phyloP scores from a whole-genome alignment of 1,140 invertebrate genomes.

The Pachypeltis micranthus region DNA sequence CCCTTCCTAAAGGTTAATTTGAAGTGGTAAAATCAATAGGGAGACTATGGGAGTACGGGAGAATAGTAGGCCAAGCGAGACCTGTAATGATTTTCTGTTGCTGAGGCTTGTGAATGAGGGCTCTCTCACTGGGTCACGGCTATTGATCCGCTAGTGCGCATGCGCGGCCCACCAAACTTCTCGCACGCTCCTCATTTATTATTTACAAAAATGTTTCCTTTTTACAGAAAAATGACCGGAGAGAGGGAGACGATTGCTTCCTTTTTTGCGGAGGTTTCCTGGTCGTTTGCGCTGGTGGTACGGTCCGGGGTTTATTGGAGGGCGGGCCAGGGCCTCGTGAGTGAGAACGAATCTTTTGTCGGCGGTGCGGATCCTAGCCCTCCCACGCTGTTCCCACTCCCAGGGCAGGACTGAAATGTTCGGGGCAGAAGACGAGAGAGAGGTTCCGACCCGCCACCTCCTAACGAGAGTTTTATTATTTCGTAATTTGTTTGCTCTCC shows the following conservation, averaged over 20 bases:
- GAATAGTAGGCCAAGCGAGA: constrained; percentile 14
- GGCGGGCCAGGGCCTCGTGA: neutral
- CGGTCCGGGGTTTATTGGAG: neutral
- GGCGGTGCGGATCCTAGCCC: neutral
- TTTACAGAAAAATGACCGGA: neutral
- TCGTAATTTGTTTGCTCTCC: constrained; percentile 5
- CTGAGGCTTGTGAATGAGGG: constrained; percentile 13
- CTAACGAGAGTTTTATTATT: constrained; percentile 5
- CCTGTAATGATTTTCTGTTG: constrained; percentile 14
- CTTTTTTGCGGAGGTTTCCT: neutral
- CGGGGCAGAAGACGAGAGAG: neutral
- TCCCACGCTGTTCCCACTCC: neutral
- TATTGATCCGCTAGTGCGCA: constrained; percentile 9
- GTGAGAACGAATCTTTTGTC: neutral
- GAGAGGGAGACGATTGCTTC: neutral
- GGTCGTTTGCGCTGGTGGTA: neutral
- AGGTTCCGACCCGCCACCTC: constrained; percentile 3
- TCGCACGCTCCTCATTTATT: constrained; percentile 9
- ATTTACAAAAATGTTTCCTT: constrained; percentile 12
- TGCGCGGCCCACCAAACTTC: constrained; percentile 2
- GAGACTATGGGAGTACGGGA: constrained; percentile 5
- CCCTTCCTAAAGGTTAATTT: neutral
- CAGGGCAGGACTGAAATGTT: neutral
- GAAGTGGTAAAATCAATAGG: neutral
- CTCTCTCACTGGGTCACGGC: constrained; percentile 13